Conservation (phyloP, 92 coral and sea anemone genomes). For the Heteractis magnifica region DNA sequence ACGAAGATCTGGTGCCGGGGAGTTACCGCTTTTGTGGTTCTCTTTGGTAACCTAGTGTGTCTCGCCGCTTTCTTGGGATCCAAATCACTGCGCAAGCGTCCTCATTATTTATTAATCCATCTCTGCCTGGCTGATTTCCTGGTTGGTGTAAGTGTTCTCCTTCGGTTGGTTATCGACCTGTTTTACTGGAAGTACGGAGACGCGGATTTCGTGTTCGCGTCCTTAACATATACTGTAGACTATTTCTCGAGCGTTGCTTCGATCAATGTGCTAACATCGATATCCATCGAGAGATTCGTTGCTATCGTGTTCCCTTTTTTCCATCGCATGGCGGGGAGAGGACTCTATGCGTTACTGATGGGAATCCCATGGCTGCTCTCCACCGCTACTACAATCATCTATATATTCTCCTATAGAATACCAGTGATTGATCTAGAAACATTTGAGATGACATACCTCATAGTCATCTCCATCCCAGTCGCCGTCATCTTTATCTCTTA, state of each 20-base stretch:
- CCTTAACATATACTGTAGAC: slow-evolving; percentile 30
- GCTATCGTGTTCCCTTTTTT: slow-evolving; percentile 41
- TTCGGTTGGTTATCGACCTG: slow-evolving; percentile 20
- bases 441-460: slow-evolving; percentile 24
- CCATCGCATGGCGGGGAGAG: slow-evolving; percentile 29
- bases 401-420: slow-evolving; percentile 10
- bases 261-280: slow-evolving; percentile 28
- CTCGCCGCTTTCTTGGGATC: slow-evolving; percentile 30
- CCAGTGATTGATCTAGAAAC: slow-evolving; percentile 8
- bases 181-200: slow-evolving; percentile 17
- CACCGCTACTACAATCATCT: slow-evolving; percentile 4
- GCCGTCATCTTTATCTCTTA: slow-evolving; percentile 21
- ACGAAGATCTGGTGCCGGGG: slow-evolving; percentile 23
- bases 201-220: slow-evolving; percentile 15
- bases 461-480: slow-evolving; percentile 26
- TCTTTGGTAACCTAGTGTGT: slow-evolving; percentile 31
- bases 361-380: slow-evolving; percentile 31
- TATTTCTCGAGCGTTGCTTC: slow-evolving; percentile 45
- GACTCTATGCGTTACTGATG: slow-evolving; percentile 27
- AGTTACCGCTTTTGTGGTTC: slow-evolving; percentile 19
- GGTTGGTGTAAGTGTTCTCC: slow-evolving; percentile 25
- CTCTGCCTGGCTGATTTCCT: slow-evolving; percentile 43
- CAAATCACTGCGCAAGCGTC: slow-evolving; percentile 31
- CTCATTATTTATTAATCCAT: slow-evolving; percentile 28
- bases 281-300: slow-evolving; percentile 35